phyloP scores from a whole-genome alignment of 2,113 vertebrate genomes.

The Danionella cerebrum region DNA sequence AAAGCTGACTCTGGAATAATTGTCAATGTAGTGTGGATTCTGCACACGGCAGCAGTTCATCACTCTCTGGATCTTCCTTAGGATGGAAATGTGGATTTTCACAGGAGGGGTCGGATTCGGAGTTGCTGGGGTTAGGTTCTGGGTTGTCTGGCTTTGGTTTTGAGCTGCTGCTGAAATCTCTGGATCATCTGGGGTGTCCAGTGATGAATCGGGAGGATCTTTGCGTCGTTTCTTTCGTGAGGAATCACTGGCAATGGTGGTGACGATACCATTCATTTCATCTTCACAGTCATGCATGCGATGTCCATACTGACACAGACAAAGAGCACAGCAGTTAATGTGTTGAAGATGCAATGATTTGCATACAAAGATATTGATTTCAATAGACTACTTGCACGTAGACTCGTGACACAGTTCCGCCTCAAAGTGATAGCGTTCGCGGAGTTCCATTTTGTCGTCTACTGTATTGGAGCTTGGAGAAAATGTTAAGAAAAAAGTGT shows the following conservation, averaged over 20 bases:
- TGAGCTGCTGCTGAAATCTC: no score
- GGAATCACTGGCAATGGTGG: slow-evolving; percentile 64
- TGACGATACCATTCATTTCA: slow-evolving; percentile 72
- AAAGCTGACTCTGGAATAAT: slow-evolving; percentile 81
- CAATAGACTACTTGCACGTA: no score
- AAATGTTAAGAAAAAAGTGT: no score
- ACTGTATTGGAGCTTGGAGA: no score
- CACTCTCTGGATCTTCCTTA: slow-evolving; percentile 64
- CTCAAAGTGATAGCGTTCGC: no score
- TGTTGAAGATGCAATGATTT: no score
- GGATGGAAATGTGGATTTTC: slow-evolving; percentile 50
- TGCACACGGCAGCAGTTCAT: slow-evolving; percentile 74
- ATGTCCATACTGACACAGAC: slow-evolving; percentile 47
- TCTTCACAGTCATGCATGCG: slow-evolving; percentile 63
- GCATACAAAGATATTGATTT: no score
- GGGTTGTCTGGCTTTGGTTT: no score
- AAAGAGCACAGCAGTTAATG: neutral
- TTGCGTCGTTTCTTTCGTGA: slow-evolving; percentile 26
- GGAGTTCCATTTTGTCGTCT: no score
- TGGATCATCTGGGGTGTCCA: no score
- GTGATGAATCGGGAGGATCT: neutral
- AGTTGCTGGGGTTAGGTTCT: slow-evolving; percentile 32
- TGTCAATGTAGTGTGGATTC: slow-evolving; percentile 91
- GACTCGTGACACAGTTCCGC: no score
- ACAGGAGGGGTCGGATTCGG: slow-evolving; percentile 25